Percentiles rank a stretch among this genome's conserved stretches.
These are phyloP conservation scores for Dascyllus trimaculatus DNA, from an alignment of 2,113 vertebrate genomes.

Conservation along the genomic window DNA sequence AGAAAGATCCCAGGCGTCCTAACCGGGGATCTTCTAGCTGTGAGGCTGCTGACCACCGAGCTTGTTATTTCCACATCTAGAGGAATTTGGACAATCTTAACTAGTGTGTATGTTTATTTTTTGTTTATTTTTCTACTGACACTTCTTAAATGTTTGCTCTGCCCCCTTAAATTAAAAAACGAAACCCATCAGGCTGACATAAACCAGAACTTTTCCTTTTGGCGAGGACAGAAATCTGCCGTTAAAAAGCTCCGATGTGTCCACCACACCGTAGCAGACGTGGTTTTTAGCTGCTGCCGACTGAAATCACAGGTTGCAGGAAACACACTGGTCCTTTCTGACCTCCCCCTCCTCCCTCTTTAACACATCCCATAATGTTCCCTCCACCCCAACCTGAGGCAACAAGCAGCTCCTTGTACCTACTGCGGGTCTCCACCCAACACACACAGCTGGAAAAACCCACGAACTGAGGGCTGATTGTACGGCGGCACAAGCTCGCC, in stretches of 20 bases:
- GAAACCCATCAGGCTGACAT: too few species aligned
- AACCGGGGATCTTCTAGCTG: too few species aligned
- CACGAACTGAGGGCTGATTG: constrained; percentile 68
- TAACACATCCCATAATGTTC: constrained; percentile 35
- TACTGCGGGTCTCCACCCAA: constrained; percentile 50
- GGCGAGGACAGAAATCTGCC: too few species aligned
- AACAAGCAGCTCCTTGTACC: constrained; percentile 78
- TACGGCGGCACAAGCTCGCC: constrained; percentile 50
- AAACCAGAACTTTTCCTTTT: background rate
- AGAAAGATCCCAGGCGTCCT: too few species aligned
- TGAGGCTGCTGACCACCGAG: too few species aligned
- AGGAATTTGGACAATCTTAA: too few species aligned
- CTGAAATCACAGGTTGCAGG: constrained; percentile 38
- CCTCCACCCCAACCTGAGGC: constrained; percentile 53
- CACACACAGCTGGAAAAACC: constrained; percentile 65
- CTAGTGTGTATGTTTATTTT: too few species aligned
- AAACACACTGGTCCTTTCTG: constrained; percentile 57
- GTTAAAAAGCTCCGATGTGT: too few species aligned
- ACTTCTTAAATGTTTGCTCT: too few species aligned
- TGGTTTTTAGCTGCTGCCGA: background rate
- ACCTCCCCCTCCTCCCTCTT: constrained; percentile 1
- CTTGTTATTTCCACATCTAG: too few species aligned
- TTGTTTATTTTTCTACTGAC: too few species aligned
- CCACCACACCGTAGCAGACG: background rate
- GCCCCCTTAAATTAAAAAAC: too few species aligned